A percentile compares a stretch with the other conserved stretches of the same genome.
Conservation (phyloP, 2,888 invertebrate genomes). For the Himalopsyche japonica region DNA sequence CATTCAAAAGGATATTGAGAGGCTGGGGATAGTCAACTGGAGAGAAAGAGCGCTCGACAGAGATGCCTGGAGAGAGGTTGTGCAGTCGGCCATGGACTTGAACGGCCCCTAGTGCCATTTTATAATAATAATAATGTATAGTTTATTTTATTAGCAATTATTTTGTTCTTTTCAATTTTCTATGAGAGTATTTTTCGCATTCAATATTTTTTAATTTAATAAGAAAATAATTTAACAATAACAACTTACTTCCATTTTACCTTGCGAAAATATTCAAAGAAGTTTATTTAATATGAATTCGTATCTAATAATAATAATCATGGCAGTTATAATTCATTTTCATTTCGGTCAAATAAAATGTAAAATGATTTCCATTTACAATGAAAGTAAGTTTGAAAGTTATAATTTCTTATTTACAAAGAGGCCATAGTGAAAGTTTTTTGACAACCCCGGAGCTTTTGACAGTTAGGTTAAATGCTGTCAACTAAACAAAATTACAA, state of each 20-base stretch:
- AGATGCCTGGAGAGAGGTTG: too few relatives aligned
- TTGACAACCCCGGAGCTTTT: neutral
- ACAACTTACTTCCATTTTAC: neutral
- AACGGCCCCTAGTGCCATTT: too few relatives aligned
- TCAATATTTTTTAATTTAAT: too few relatives aligned
- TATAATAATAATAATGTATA: too few relatives aligned
- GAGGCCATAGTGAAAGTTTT: slow-evolving; percentile 16
- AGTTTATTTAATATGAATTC: neutral
- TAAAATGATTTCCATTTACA: slow-evolving; percentile 1
- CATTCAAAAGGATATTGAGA: too few relatives aligned
- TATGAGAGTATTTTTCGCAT: too few relatives aligned
- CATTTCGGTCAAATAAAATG: neutral
- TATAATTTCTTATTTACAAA: slow-evolving; percentile 20
- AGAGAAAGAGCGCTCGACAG: too few relatives aligned
- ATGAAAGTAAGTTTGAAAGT: neutral
- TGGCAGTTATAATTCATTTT: neutral
- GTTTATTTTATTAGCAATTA: too few relatives aligned
- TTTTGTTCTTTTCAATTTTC: too few relatives aligned
- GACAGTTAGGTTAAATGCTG: neutral
- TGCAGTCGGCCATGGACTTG: too few relatives aligned
- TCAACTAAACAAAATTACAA: neutral
- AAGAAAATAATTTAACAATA: too few relatives aligned
- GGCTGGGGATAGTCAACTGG: too few relatives aligned
- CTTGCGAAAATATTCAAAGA: neutral
- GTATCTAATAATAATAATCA: neutral